Conservation (phyloP, 2,113 vertebrate genomes). For the Zapus hudsonius region DNA sequence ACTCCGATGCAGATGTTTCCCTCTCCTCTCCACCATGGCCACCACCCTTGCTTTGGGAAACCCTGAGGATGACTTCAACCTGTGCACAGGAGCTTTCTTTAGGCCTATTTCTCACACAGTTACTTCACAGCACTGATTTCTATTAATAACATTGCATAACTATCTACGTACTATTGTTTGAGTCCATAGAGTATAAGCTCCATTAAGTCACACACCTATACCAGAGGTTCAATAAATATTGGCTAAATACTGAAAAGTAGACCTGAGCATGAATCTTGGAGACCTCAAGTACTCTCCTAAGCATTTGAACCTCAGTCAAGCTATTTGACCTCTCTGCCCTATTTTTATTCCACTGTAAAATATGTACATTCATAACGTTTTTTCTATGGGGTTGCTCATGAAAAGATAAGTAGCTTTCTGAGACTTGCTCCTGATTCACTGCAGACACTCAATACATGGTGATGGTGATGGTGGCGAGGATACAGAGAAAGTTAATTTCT, state of each 20-base stretch:
- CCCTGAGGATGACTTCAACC: background rate
- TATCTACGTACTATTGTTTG: background rate
- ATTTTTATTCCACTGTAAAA: background rate
- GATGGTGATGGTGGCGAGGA: background rate
- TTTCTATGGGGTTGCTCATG: background rate
- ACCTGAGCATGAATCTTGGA: background rate
- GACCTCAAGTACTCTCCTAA: background rate
- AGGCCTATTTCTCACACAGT: constrained; percentile 14
- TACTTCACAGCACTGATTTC: background rate
- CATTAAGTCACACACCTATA: background rate
- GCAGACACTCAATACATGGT: background rate
- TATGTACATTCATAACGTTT: background rate
- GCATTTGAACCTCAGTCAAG: background rate
- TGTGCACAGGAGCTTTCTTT: background rate
- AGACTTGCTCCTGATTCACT: background rate
- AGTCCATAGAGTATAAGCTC: background rate
- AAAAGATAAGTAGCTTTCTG: background rate
- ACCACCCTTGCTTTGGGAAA: background rate
- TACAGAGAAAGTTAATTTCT: background rate
- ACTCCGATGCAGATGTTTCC: background rate
- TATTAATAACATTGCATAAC: background rate
- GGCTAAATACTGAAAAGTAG: background rate
- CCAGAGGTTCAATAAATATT: constrained; percentile 2
- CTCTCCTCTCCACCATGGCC: background rate
- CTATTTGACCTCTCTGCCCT: background rate